Base-by-base conservation (phyloP, 2,888 invertebrate species). In the Oscheius sp. region DNA sequence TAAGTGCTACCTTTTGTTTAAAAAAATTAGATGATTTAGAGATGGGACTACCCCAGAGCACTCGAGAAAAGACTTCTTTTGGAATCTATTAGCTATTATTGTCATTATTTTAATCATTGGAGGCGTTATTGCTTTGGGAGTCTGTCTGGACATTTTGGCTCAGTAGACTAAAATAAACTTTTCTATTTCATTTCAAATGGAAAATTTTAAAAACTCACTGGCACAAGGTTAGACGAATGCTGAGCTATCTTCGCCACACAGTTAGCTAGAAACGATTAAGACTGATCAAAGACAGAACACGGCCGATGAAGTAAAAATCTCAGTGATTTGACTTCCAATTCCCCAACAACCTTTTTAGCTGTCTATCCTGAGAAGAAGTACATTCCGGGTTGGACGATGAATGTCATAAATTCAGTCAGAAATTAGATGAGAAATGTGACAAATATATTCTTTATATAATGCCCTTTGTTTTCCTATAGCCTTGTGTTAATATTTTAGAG, bases 161-260 rank as follows among this genome's bases (percentile, higher is more conserved):
- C n/a, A n/a, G n/a, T n/a, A n/a, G n/a, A n/a, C n/a, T n/a, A n/a
- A n/a, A n/a, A n/a, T n/a, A n/a, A n/a, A n/a, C n/a, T n/a, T n/a
- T 37, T 10, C 37, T 8, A 15, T 37, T 15, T 37, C 15, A 46
- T 1, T 12, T 46, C 17, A 17, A 17, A 6, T 17, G 6, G 8
- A 17, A 0, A 46, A 46, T 46, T 46, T 0, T 17, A n/a, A 12
- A 17, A 15, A 61, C 74, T 66, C 0, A 75, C 72, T 27, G 72
- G 68, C 45, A 69, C 70, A 50, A 70, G 71, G 42, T 71, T 72
- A 10, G 64, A 52, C 4, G 72, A 63, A 53, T 76, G 72, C 3
- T 63, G 67, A 3, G 72, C 52, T 15, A 76, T 69, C 33, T 31
- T 72, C 15, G 71, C 69, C 5, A 74, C 72, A 52, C 74, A 74